Evolutionary conservation across 2,888 invertebrate genomes (phyloP).

Genomic region (Antheraea yamamai): DNA sequence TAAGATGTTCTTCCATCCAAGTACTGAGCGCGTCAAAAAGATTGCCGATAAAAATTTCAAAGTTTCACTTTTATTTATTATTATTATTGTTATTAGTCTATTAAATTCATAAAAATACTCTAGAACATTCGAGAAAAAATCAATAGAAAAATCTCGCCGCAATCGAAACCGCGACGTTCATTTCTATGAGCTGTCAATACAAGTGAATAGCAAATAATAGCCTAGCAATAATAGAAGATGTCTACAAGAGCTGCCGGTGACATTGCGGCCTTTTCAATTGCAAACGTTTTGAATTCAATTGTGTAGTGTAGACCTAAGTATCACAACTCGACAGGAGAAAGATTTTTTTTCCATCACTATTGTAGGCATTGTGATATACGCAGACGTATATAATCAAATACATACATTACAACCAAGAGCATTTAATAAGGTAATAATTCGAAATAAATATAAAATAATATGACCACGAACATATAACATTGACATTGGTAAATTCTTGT

Average conservation of each 20-base stretch:
- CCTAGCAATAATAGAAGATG: background rate
- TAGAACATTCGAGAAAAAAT: background rate
- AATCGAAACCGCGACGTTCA: background rate
- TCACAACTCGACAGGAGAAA: background rate
- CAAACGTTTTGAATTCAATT: background rate
- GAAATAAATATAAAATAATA: no score
- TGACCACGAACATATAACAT: no score
- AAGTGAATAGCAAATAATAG: constrained; percentile 6
- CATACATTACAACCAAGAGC: background rate
- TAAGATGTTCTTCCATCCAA: no score
- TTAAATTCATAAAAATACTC: background rate
- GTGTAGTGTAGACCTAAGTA: background rate
- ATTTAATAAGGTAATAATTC: background rate
- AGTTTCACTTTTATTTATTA: no score
- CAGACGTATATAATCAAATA: background rate
- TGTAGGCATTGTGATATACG: background rate
- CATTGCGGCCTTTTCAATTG: constrained; percentile 2
- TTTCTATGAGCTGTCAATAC: constrained; percentile 8
- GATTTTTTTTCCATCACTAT: background rate
- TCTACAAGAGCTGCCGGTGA: constrained; percentile 4
- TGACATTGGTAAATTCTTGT: no score
- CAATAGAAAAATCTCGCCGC: background rate
- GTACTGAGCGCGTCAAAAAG: no score
- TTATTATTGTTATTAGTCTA: no score
- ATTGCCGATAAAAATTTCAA: no score